These are phyloP conservation scores for Muscina levida DNA, from an alignment of 2,888 invertebrate species.

Conservation along the genomic window DNA sequence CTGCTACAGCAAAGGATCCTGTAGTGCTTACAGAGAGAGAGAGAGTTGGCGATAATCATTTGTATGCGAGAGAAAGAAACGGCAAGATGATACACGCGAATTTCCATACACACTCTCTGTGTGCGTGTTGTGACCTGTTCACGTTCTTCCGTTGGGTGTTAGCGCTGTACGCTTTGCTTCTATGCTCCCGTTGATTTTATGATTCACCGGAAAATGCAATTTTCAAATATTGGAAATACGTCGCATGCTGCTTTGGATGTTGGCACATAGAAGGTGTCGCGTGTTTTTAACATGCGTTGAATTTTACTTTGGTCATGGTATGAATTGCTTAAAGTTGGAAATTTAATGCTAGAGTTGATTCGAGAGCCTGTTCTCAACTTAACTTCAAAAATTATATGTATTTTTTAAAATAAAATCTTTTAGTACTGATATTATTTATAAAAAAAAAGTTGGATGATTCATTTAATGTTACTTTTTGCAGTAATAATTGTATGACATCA, in stretches of 20 bases:
- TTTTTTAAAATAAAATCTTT: no score
- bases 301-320: constrained; percentile 55
- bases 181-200: constrained; percentile 66
- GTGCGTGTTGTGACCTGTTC: constrained; percentile 50
- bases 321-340: background rate
- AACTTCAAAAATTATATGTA: no score
- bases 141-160: constrained; percentile 37
- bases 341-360: no score
- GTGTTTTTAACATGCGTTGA: constrained; percentile 67
- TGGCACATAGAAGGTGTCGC: constrained; percentile 62
- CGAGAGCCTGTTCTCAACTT: no score
- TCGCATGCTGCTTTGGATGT: constrained; percentile 35
- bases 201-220: constrained; percentile 66
- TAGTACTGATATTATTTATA: no score
- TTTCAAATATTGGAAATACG: constrained; percentile 50
- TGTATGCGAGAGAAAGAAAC: background rate
- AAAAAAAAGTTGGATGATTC: no score
- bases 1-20: constrained; percentile 39
- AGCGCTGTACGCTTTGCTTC: background rate
- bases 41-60: background rate
- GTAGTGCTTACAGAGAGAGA: constrained; percentile 12
- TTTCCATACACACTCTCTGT: constrained; percentile 41
- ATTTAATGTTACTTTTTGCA: no score
- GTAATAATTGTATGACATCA: no score
- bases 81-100: constrained; percentile 34